phyloP scores from a whole-genome alignment of 2,113 vertebrate species.

The Chascanopsetta lugubris region DNA sequence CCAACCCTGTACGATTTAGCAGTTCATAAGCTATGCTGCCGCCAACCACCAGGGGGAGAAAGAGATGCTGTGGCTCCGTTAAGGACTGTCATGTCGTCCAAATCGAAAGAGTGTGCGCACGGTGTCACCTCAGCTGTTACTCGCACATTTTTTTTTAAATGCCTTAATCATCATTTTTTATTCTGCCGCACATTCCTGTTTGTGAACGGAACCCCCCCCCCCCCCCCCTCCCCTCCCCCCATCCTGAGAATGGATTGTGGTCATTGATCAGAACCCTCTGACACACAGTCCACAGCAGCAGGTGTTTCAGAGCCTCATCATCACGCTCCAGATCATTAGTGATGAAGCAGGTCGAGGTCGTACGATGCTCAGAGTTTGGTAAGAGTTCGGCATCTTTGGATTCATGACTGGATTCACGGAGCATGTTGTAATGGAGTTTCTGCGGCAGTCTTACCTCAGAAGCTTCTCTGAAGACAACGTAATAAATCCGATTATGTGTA shows the following conservation, averaged over 20 bases:
- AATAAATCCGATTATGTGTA: conserved; percentile 44
- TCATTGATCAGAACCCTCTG: background rate
- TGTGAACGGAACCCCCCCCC: background rate
- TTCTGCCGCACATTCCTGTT: background rate
- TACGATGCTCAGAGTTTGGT: background rate
- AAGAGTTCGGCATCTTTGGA: background rate
- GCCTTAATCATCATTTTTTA: no score
- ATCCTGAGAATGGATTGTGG: background rate
- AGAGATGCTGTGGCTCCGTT: no score
- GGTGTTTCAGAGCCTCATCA: background rate
- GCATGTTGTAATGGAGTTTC: background rate
- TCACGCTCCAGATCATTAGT: background rate
- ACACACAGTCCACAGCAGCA: background rate
- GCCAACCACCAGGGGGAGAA: no score
- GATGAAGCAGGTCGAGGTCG: background rate
- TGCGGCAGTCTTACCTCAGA: background rate
- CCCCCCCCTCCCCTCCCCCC: no score
- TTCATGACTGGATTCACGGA: background rate
- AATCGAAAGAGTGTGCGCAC: no score
- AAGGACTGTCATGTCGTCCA: no score
- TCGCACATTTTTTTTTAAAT: background rate
- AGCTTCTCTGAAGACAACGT: conserved; percentile 9
- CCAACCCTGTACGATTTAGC: no score
- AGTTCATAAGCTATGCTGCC: no score
- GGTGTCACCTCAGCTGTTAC: background rate